Evolutionary conservation across 2,797 vertebrate species (phyloP), one percentile per base, ranked within the genome.

Genomic region (Spinibarbus caldwelli): DNA sequence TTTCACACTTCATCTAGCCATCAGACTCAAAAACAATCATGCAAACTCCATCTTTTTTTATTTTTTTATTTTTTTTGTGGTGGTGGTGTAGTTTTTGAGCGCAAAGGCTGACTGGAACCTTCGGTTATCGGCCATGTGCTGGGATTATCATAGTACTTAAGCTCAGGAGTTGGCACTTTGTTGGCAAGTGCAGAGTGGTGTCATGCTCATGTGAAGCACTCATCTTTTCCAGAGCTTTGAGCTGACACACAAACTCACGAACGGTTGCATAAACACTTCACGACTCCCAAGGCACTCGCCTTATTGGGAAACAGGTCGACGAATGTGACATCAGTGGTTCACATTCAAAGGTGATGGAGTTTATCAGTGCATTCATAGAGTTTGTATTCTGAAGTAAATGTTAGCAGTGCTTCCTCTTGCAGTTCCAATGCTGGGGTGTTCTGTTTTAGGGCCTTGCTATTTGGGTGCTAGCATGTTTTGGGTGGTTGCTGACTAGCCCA

Each of bases 141-240:
- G 82, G 57, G 64, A 78, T 89, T 88, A 86, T 91, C 87, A 23
- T 81, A 88, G 83, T 36, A 36, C 83, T 89, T 89, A n/a, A 85
- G 8, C 47, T 78, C 82, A 49, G 84, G 78, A 87, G 83, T 81
- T 90, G 87, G 87, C 91, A 90, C 86, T 86, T 90, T 88, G 83
- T 86, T 86, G 85, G 86, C 85, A 76, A 88, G 79, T 70, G 83
- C 87, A 41, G 85, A 81, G 77, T 90, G 84, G 90, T 86, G 85
- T 89, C 77, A 90, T 70, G n/a, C 43, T 82, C 86, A 88, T 75
- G 47, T 86, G 64, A 83, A 54, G 85, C 79, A 67, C 75, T 86
- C 83, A 85, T 88, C 88, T 90, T 91, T 92, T 92, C 90, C 90
- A 88, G 88, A 78, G 47, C 77, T 84, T 49, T 81, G 87, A 84